Conservation (phyloP, 2,797 vertebrate species). For the Novumbra hubbsi region DNA sequence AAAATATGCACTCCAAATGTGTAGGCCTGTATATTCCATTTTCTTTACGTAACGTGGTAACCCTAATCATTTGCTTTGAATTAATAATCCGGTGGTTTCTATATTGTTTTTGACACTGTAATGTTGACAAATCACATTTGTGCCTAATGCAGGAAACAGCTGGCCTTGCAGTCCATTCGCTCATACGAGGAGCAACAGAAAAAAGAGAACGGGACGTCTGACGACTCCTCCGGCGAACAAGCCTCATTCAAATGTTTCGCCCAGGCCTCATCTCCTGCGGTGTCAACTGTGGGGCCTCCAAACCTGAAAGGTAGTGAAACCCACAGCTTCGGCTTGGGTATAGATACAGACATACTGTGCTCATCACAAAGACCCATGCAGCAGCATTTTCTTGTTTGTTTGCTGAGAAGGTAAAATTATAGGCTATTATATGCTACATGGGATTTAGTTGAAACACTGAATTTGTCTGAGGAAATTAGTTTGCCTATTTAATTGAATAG, state of each 20-base stretch:
- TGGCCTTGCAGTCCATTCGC: slow-evolving; percentile 94
- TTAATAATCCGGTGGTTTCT: neutral
- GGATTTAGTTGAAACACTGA: neutral
- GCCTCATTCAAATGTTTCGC: slow-evolving; percentile 88
- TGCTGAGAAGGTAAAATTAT: neutral
- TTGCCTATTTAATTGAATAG: neutral
- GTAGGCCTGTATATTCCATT: neutral
- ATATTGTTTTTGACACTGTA: slow-evolving; percentile 28
- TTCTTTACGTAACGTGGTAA: neutral
- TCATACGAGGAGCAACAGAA: slow-evolving; percentile 95
- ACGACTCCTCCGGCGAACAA: slow-evolving; percentile 95
- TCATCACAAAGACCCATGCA: neutral
- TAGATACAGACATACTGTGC: neutral
- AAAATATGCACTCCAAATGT: neutral
- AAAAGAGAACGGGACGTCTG: slow-evolving; percentile 89
- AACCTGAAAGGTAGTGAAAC: slow-evolving; percentile 86
- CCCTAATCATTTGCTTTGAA: neutral
- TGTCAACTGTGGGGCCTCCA: slow-evolving; percentile 85
- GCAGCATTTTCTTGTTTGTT: neutral
- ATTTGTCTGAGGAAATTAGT: neutral
- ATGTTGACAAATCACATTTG: slow-evolving; percentile 33
- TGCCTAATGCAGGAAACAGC: slow-evolving; percentile 84
- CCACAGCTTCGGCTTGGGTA: neutral
- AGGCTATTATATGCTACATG: neutral
- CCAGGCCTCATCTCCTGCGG: slow-evolving; percentile 86